Evolutionary conservation across 2,113 vertebrate species (phyloP).

Genomic region (Nerophis ophidion): DNA sequence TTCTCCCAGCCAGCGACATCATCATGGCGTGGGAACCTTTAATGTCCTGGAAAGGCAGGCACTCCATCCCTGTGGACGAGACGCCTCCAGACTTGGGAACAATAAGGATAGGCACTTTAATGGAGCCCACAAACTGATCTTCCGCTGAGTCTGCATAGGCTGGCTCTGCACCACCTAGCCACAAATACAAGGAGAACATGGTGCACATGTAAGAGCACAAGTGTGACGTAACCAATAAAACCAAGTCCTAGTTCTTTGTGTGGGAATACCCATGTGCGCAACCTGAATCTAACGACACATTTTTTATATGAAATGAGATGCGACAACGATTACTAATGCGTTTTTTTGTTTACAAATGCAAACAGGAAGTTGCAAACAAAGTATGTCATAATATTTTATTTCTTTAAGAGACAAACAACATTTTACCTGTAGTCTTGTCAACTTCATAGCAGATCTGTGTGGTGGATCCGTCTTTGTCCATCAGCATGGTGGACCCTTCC

Average conservation of each 20-base stretch:
- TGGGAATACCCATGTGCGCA: too few relatives aligned
- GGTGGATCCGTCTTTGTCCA: slow-evolving; percentile 78
- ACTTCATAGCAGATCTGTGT: slow-evolving; percentile 78
- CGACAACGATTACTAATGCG: not conserved
- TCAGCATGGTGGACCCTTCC: slow-evolving; percentile 72
- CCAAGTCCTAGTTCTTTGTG: too few relatives aligned
- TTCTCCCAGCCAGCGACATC: slow-evolving; percentile 70
- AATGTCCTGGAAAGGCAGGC: slow-evolving; percentile 73
- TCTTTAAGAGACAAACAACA: not conserved
- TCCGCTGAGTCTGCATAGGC: slow-evolving; percentile 77
- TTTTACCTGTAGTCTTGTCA: slow-evolving; percentile 69
- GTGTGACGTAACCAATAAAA: not conserved
- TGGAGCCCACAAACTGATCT: slow-evolving; percentile 79
- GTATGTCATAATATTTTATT: not conserved
- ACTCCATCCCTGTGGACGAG: slow-evolving; percentile 77
- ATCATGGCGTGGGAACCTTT: slow-evolving; percentile 77
- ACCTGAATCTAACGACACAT: not conserved
- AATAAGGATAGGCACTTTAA: slow-evolving; percentile 96
- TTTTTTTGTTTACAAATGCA: not conserved
- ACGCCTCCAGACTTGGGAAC: slow-evolving; percentile 82
- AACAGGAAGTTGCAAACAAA: not conserved
- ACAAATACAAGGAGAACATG: not conserved
- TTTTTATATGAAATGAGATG: not conserved
- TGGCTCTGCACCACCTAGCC: slow-evolving; percentile 61
- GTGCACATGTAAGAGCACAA: not conserved